Percentiles rank a stretch among this genome's conserved stretches.
Conservation (phyloP, 2,888 invertebrate species). For the Iphiclides podalirius region DNA sequence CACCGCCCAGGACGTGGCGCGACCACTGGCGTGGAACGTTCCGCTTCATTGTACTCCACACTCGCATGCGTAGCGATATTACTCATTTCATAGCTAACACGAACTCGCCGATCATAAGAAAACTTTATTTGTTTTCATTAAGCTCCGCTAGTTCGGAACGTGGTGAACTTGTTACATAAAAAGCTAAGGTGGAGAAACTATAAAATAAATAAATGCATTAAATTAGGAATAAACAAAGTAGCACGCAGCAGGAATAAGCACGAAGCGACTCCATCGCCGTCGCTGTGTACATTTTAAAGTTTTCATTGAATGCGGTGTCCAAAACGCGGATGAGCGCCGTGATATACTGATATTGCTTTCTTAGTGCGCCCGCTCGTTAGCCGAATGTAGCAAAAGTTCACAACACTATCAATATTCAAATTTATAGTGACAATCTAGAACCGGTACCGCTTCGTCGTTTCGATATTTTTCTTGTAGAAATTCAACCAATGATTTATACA, state of each 20-base stretch:
- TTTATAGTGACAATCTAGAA: constrained; percentile 56
- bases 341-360: constrained; percentile 74
- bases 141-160: no score
- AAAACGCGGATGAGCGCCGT: constrained; percentile 62
- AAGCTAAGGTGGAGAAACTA: no score
- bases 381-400: constrained; percentile 55
- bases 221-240: no score
- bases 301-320: constrained; percentile 58
- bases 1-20: constrained; percentile 47
- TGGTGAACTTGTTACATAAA: no score
- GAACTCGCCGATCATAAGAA: no score
- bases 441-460: constrained; percentile 39
- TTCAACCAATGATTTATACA: constrained; percentile 38
- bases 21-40: constrained; percentile 61
- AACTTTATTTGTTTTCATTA: not conserved
- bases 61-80: constrained; percentile 31
- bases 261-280: constrained; percentile 50
- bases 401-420: constrained; percentile 62
- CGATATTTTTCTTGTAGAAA: constrained; percentile 29
- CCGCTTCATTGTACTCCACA: constrained; percentile 58
- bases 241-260: constrained; percentile 26
- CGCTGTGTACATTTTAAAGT: constrained; percentile 49
- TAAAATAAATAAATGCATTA: no score
- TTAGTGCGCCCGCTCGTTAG: constrained; percentile 64
- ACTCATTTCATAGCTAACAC: constrained; percentile 12